Conservation (phyloP, 2,113 vertebrate species). For the Pollimyrus isidori region DNA sequence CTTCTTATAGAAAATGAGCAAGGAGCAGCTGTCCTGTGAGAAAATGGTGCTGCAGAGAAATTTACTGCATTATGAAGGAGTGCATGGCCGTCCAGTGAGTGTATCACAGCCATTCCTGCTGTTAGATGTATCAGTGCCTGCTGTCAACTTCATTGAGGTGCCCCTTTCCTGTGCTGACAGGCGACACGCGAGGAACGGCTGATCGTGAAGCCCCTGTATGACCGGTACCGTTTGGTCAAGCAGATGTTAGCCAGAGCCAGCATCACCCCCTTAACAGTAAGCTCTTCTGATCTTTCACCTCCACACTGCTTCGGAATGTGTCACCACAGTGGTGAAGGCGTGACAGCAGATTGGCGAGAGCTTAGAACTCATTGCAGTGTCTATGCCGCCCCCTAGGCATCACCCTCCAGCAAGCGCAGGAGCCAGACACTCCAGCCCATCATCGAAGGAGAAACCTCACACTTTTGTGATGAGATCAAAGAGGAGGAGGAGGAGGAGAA, state of each 20-base stretch:
- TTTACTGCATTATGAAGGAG: constrained; percentile 89
- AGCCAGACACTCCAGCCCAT: constrained; percentile 89
- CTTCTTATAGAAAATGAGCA: constrained; percentile 82
- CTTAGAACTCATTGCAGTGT: background rate
- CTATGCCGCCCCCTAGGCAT: constrained; percentile 60
- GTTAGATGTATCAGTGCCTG: background rate
- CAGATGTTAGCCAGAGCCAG: constrained; percentile 95
- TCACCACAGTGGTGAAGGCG: background rate
- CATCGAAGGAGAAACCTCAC: constrained; percentile 93
- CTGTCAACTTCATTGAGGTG: background rate
- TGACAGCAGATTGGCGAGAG: background rate
- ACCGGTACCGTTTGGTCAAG: constrained; percentile 91
- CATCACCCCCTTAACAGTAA: constrained; percentile 86
- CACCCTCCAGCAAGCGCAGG: constrained; percentile 86
- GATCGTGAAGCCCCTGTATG: constrained; percentile 90
- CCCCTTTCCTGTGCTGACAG: constrained; percentile 48
- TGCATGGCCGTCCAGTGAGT: constrained; percentile 86
- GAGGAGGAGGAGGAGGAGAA: constrained; percentile 53
- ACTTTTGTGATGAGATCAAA: constrained; percentile 96
- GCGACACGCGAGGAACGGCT: constrained; percentile 87
- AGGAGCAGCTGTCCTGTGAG: constrained; percentile 89
- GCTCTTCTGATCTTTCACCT: constrained; percentile 41
- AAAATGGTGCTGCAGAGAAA: constrained; percentile 93
- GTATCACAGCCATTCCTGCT: too few relatives aligned
- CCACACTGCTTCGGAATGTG: background rate